Base-by-base conservation (phyloP, 2,113 vertebrate genomes). In the Peromyscus polionotus region DNA sequence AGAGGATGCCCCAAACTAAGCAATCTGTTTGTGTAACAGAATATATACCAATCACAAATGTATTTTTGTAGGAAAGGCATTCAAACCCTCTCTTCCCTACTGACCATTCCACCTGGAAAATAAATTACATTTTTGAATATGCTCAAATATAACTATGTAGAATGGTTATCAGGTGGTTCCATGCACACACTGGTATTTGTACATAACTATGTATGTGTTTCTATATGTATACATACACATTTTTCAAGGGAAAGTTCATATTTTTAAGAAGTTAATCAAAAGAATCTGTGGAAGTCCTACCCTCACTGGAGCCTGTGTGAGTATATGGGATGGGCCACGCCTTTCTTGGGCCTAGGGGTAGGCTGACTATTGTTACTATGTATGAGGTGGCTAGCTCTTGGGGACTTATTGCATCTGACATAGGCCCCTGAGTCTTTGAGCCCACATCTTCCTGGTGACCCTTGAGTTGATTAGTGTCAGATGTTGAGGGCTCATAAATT, bases 71-170 rank as follows among this genome's bases (percentile, higher is more conserved):
- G 54, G 22, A 95, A 97, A 94, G 92, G 26, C 54, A 63, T 96
- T 96, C 89, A 79, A 94, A 94, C 76, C 39, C 80, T 57, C n/a
- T 96, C 63, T 90, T 79, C 24, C 68, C 67, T 84, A 9, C 67
- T 84, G 81, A 39, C 88, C 81, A 67, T 97, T 96, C 85, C 57
- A 93, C 61, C n/a, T 75, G 3, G 51, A 91, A 90, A 94, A 93
- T 95, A 86, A 96, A 96, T 94, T 93, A 85, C 83, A 51, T 45
- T 63, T 88, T 95, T 89, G 76, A 95, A 88, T 67, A 57, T 4
- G 31, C 57, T 91, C 45, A 94, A 95, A 90, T 94, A 67, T 81
- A 68, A 73, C 85, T 89, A n/a, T 51, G 92, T 86, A 86, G 57
- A 95, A 57, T 73, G 63, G 57, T 2, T 83, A 91, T 88, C 42